A percentile compares a stretch with the other conserved stretches of the same genome.
Evolutionary conservation across 2,797 vertebrate species (phyloP).

Genomic region (Lacerta viridis): DNA sequence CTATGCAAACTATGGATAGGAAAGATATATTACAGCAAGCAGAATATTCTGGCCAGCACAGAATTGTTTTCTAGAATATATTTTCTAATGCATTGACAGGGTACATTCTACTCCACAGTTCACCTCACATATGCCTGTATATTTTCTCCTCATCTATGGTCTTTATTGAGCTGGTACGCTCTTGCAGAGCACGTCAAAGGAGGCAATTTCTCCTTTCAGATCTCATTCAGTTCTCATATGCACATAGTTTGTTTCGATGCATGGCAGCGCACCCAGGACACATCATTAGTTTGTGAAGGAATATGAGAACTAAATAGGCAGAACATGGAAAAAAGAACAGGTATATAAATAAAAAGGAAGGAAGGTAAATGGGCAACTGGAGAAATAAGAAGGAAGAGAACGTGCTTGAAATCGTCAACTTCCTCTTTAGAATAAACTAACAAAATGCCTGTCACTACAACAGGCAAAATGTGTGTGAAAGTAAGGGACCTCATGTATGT

Average conservation of each 20-base stretch:
- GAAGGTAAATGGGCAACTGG: background rate
- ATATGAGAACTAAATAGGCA: slow-evolving; percentile 11
- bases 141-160: background rate
- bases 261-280: background rate
- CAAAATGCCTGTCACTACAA: background rate
- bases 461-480: background rate
- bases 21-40: slow-evolving; percentile 5
- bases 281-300: background rate
- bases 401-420: background rate
- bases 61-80: slow-evolving; percentile 30
- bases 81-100: slow-evolving; percentile 27
- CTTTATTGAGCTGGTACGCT: slow-evolving; percentile 16
- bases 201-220: slow-evolving; percentile 27
- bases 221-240: slow-evolving; percentile 16
- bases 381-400: background rate
- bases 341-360: background rate
- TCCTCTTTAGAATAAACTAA: background rate
- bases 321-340: background rate
- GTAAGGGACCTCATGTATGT: background rate
- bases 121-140: background rate
- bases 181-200: background rate
- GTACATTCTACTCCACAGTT: background rate
- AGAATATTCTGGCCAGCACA: background rate
- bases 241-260: background rate
- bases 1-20: background rate